A percentile compares a stretch with the other conserved stretches of the same genome.
Conservation (phyloP, 2,797 vertebrate genomes). For the Psittacula derbiana region DNA sequence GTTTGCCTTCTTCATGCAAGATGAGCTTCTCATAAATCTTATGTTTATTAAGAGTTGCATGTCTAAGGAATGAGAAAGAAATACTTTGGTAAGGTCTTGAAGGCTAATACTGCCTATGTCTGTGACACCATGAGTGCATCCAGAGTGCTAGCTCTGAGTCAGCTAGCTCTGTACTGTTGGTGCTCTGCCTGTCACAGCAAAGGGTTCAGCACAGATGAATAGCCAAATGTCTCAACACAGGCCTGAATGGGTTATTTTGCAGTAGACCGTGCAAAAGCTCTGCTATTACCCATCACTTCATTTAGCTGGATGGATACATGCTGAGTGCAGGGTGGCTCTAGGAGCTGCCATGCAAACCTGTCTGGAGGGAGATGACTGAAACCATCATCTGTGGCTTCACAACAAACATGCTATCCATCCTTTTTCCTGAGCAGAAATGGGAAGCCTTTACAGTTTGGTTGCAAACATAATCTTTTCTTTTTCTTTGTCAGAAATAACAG, state of each 20-base stretch:
- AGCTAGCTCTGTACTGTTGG: neutral
- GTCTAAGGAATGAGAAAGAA: neutral
- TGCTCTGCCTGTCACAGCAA: neutral
- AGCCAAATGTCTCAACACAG: neutral
- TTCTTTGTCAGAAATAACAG: neutral
- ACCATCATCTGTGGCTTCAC: neutral
- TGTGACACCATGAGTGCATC: neutral
- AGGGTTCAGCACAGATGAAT: neutral
- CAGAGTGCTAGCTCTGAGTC: neutral
- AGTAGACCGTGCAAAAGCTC: neutral
- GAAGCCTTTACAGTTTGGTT: neutral
- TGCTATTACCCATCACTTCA: neutral
- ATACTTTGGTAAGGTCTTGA: neutral
- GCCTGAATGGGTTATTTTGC: neutral
- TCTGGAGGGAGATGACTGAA: neutral
- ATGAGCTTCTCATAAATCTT: neutral
- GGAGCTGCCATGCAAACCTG: neutral
- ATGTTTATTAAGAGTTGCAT: neutral
- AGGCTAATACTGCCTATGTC: neutral
- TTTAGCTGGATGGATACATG: accelerated
- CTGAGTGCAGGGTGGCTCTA: neutral
- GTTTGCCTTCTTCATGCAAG: neutral
- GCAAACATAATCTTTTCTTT: neutral
- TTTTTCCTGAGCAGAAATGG: neutral
- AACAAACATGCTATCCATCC: accelerated